These are phyloP conservation scores for Hylyphantes graminicola DNA, from an alignment of 1,140 invertebrate genomes.

Conservation along the genomic window DNA sequence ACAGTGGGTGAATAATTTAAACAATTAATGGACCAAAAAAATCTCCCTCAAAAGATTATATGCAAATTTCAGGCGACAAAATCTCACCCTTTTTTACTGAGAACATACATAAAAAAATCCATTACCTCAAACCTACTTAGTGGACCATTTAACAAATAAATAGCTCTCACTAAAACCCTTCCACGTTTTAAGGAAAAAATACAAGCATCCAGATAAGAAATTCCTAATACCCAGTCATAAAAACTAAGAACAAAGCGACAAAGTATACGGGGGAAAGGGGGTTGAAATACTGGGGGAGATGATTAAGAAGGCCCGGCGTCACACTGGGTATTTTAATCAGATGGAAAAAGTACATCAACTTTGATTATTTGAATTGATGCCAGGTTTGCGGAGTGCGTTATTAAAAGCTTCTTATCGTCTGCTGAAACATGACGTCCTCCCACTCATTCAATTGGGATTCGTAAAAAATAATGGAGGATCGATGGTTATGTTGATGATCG, in stretches of 20 bases:
- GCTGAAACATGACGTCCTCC: not conserved
- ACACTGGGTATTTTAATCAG: conserved; percentile 43
- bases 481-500: conserved; percentile 47
- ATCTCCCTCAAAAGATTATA: no score
- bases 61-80: no score
- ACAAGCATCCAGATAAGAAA: conserved; percentile 30
- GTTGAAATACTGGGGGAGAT: conserved; percentile 2
- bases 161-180: not conserved
- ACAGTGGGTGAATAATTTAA: no score
- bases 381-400: conserved; percentile 29
- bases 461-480: not conserved
- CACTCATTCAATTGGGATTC: conserved; percentile 5
- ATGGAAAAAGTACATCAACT: conserved; percentile 53
- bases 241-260: conserved; percentile 2
- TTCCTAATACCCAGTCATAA: conserved; percentile 1
- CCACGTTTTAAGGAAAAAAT: not conserved
- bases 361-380: conserved; percentile 56
- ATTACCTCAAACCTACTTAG: not conserved
- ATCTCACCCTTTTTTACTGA: no score
- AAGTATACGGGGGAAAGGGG: not conserved
- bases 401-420: conserved; percentile 56
- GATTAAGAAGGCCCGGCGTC: conserved; percentile 15
- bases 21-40: no score
- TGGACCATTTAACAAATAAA: conserved; percentile 34
- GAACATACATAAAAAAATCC: not conserved